phyloP scores from a whole-genome alignment of 2,888 invertebrate species.

The Tiliacea citrago region DNA sequence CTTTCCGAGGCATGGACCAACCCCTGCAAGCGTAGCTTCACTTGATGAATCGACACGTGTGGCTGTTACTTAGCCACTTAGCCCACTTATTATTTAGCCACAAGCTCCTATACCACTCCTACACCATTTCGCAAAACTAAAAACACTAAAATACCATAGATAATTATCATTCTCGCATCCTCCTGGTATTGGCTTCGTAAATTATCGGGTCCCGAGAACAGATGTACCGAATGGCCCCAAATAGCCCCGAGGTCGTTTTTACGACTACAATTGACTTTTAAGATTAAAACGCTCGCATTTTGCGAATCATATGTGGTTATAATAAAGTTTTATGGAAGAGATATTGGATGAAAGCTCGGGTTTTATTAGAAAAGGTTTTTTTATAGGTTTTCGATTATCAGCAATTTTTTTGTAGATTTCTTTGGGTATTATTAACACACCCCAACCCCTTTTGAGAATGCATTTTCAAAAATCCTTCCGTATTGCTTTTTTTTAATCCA shows the following conservation, averaged over 20 bases:
- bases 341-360: slow-evolving; percentile 40
- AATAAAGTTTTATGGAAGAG: slow-evolving; percentile 63
- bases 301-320: slow-evolving; percentile 61
- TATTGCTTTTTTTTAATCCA: too few species aligned
- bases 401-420: background rate
- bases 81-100: too few species aligned
- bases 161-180: slow-evolving; percentile 34
- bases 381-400: slow-evolving; percentile 9
- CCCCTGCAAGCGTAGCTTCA: too few species aligned
- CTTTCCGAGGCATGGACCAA: too few species aligned
- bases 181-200: slow-evolving; percentile 66
- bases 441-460: too few species aligned
- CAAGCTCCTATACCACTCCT: too few species aligned
- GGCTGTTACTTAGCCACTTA: too few species aligned
- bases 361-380: slow-evolving; percentile 12
- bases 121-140: slow-evolving; percentile 2
- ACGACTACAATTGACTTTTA: slow-evolving; percentile 71
- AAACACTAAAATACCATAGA: slow-evolving; percentile 19
- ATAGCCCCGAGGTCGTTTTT: slow-evolving; percentile 73
- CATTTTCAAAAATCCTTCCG: too few species aligned
- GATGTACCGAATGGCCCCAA: slow-evolving; percentile 78
- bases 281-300: slow-evolving; percentile 64
- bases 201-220: slow-evolving; percentile 73
- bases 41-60: too few species aligned
- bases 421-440: too few species aligned